These are phyloP conservation scores for Ornithoptera alexandrae DNA, from an alignment of 2,888 invertebrate genomes.

Conservation along the genomic window DNA sequence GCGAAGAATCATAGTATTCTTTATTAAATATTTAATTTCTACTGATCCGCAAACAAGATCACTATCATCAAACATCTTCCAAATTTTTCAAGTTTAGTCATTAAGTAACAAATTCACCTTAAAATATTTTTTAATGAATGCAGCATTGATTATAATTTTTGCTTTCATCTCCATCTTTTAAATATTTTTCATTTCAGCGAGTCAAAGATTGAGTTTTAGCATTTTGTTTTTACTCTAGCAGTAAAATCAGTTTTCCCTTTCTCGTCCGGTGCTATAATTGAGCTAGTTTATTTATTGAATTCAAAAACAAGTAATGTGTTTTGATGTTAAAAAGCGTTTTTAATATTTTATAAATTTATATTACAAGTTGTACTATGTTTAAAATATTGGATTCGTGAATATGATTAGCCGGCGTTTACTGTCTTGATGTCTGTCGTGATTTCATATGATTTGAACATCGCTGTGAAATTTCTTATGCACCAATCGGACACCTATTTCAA, in stretches of 20 bases:
- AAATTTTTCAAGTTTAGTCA: no score
- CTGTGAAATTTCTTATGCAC: no score
- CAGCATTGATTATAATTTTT: background rate
- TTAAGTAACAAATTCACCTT: no score
- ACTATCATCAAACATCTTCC: no score
- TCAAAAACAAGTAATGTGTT: background rate
- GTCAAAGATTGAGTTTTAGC: background rate
- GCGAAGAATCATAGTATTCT: no score
- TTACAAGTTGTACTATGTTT: background rate
- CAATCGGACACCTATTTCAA: no score
- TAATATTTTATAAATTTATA: background rate
- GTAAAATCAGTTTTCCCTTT: conserved; percentile 13
- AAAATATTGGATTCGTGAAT: background rate
- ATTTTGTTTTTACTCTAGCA: conserved; percentile 1
- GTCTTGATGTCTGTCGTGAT: no score
- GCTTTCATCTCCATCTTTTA: background rate
- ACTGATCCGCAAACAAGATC: no score
- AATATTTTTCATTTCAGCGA: background rate
- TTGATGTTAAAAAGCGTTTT: background rate
- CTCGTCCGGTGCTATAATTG: conserved; percentile 3
- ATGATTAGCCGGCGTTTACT: no score
- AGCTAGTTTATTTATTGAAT: conserved; percentile 7
- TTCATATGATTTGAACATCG: no score
- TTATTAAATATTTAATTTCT: no score
- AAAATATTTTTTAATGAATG: background rate